These are phyloP conservation scores for Physeter macrocephalus DNA, from an alignment of 2,113 vertebrate species.

Conservation along the genomic window DNA sequence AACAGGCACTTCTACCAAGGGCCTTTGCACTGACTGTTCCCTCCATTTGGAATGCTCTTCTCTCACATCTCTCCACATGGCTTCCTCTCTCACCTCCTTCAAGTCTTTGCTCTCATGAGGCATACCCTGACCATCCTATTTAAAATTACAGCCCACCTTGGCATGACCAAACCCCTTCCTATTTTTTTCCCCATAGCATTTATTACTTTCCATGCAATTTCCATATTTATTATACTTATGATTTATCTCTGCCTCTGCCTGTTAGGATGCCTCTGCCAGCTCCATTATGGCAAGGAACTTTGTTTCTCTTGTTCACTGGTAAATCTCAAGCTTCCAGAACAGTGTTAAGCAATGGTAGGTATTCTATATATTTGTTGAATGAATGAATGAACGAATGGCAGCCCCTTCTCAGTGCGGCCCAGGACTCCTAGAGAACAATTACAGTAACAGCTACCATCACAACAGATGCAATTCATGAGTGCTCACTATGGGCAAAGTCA, in stretches of 20 bases:
- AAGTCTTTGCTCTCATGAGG: not conserved
- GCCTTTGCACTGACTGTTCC: not conserved
- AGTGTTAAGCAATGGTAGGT: not conserved
- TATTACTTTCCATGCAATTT: not conserved
- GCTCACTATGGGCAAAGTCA: not conserved
- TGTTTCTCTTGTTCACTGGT: not conserved
- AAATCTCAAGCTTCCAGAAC: not conserved
- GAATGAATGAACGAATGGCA: not conserved
- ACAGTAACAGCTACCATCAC: not conserved
- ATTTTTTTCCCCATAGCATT: not conserved
- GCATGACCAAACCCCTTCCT: not conserved
- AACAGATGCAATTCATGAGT: not conserved
- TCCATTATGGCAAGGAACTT: not conserved
- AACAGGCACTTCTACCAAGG: not conserved
- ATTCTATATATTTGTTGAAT: not conserved
- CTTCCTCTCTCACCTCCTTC: not conserved
- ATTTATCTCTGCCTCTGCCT: not conserved
- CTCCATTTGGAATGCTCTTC: not conserved
- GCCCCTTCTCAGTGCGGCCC: not conserved
- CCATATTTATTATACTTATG: not conserved
- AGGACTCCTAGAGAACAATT: not conserved
- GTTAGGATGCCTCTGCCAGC: not conserved
- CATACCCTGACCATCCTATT: not conserved
- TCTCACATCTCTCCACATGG: not conserved
- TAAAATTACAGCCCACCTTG: not conserved